phyloP scores from a whole-genome alignment of 1,140 invertebrate genomes.

The Cotesia vestalis region DNA sequence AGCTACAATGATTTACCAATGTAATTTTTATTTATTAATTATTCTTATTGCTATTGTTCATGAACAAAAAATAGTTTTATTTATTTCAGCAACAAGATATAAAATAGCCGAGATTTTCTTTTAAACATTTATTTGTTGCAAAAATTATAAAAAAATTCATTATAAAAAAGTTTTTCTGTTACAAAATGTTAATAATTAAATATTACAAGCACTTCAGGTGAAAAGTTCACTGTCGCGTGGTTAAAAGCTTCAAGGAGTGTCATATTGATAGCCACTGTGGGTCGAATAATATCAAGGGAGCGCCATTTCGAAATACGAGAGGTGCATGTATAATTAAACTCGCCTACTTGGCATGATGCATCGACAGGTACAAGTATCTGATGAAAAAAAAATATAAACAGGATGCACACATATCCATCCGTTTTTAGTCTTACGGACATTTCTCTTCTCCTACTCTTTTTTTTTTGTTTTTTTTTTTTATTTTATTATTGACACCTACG shows the following conservation, averaged over 20 bases:
- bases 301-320: constrained; percentile 38
- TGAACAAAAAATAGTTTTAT: no score
- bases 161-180: no score
- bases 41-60: no score
- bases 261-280: background rate
- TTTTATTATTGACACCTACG: no score
- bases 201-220: background rate
- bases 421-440: background rate
- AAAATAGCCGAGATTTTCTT: no score
- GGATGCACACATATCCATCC: constrained; percentile 1
- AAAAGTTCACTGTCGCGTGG: constrained; percentile 24
- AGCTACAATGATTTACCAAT: no score
- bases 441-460: constrained; percentile 1
- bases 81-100: no score
- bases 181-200: background rate
- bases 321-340: constrained; percentile 31
- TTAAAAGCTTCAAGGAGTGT: background rate
- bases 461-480: background rate
- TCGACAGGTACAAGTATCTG: constrained; percentile 4
- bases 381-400: background rate
- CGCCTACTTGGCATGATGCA: constrained; percentile 28
- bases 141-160: no score
- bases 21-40: no score
- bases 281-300: constrained; percentile 20
- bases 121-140: no score